Evolutionary conservation across 1,140 invertebrate genomes (phyloP).

Genomic region (Agrilus planipennis): DNA sequence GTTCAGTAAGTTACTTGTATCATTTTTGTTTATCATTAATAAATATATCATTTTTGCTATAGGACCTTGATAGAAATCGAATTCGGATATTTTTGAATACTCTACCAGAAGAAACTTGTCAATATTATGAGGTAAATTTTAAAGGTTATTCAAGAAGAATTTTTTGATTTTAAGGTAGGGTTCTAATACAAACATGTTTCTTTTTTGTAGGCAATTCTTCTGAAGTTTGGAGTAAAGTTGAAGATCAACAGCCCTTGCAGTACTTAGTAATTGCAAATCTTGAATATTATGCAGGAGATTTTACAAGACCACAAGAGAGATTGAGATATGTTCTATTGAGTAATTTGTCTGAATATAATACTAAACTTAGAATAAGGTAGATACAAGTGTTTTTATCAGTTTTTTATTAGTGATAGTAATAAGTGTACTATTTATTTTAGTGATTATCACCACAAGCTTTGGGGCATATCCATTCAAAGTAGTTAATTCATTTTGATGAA

Average conservation of each 20-base stretch:
- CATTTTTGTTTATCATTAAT: constrained; percentile 2
- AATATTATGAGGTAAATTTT: constrained; percentile 70
- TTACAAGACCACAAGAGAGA: constrained; percentile 39
- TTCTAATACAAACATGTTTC: constrained; percentile 7
- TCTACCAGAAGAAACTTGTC: constrained; percentile 60
- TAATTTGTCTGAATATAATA: constrained; percentile 66
- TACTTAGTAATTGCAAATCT: constrained; percentile 46
- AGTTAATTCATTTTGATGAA: constrained; percentile 14
- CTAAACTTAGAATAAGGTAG: constrained; percentile 66
- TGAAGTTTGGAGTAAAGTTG: constrained; percentile 31
- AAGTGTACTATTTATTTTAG: constrained; percentile 35
- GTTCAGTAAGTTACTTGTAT: constrained; percentile 39
- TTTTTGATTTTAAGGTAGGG: constrained; percentile 35
- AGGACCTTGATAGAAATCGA: constrained; percentile 49
- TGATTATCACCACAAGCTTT: constrained; percentile 63
- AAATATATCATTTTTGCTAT: constrained; percentile 30
- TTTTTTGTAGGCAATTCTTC: background rate
- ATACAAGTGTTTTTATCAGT: constrained; percentile 19
- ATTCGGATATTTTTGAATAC: constrained; percentile 44
- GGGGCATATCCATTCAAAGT: constrained; percentile 83
- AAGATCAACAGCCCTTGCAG: constrained; percentile 52
- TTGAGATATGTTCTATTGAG: constrained; percentile 56
- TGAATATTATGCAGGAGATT: constrained; percentile 39
- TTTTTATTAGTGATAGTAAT: constrained; percentile 8
- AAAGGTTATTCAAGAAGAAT: constrained; percentile 73